Base-by-base conservation (phyloP, 2,113 vertebrate genomes). In the Epinephelus lanceolatus region DNA sequence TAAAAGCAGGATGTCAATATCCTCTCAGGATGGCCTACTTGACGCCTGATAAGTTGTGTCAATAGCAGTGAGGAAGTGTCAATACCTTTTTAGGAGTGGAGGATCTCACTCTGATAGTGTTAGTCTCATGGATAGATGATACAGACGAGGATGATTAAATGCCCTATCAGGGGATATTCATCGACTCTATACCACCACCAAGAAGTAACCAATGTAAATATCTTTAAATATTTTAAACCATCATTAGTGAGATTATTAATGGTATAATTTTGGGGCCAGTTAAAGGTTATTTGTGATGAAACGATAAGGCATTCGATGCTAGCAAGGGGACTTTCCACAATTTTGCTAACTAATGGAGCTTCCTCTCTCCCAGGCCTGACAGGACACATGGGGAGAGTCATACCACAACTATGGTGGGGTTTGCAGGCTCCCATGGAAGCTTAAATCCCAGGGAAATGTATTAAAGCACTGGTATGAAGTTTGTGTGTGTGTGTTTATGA, bases 351-450 rank as follows among this genome's bases (percentile, higher is more conserved):
- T 61, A 71, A 69, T 85, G 72, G 79, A 71, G 86, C 83, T 88
- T 91, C 86, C 88, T 90, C 86, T 89, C 86, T 92, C 89, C 72
- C 85, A 89, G 86, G 90, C 82, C 82, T 91, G 73, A 92, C 81
- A 89, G 86, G 85, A 92, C 91, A 86, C 89, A 88, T 93, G 91
- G 88, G 91, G 92, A 71, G 93, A 93, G 86, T 95, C 94, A 91
- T 82, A 87, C 87, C 95, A 84, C 90, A 94, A 95, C 91, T 88
- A 95, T 93, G 88, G 85, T 80, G 86, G 89, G 89, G 90, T 91
- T 95, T 96, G 90, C 94, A 95, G 91, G 93, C 91, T 96, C 95
- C 95, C 93, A 93, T 91, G 94, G 93, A 96, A 94, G 90, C 91
- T 79, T 69, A 81, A 80, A 74, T 89, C 89, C 92, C 86, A 83